These are phyloP conservation scores for Meleagris gallopavo DNA, from an alignment of 2,113 vertebrate genomes.

Conservation along the genomic window DNA sequence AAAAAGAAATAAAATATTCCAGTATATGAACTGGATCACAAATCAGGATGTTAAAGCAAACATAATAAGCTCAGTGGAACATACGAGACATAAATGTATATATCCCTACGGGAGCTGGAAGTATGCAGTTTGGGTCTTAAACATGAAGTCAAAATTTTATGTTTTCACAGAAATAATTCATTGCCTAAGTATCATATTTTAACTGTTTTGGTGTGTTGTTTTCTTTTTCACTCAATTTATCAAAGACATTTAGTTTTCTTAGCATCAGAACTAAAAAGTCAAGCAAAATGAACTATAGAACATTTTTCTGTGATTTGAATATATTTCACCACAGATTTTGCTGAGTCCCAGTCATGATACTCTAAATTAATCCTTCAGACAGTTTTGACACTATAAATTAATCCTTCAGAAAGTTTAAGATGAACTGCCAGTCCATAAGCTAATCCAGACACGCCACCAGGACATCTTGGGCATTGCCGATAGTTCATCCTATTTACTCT, in stretches of 20 bases:
- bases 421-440: background rate
- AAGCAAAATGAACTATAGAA: background rate
- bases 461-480: accelerated
- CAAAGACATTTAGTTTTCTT: background rate
- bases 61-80: background rate
- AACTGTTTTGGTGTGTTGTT: background rate
- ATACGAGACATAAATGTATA: background rate
- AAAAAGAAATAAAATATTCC: background rate
- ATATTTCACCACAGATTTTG: background rate
- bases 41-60: background rate
- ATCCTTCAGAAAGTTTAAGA: background rate
- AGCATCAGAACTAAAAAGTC: background rate
- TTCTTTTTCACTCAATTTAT: background rate
- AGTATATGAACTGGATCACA: background rate
- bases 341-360: background rate
- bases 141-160: background rate
- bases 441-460: background rate
- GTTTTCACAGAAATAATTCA: background rate
- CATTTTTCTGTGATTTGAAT: background rate
- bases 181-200: background rate
- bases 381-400: background rate
- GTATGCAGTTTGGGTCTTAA: accelerated
- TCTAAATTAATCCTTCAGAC: background rate
- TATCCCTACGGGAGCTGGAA: background rate
- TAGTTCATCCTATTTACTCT: background rate